A percentile compares a stretch with the other conserved stretches of the same genome.
phyloP scores from a whole-genome alignment of 1,140 invertebrate genomes.

The Drosophila ohnishii region DNA sequence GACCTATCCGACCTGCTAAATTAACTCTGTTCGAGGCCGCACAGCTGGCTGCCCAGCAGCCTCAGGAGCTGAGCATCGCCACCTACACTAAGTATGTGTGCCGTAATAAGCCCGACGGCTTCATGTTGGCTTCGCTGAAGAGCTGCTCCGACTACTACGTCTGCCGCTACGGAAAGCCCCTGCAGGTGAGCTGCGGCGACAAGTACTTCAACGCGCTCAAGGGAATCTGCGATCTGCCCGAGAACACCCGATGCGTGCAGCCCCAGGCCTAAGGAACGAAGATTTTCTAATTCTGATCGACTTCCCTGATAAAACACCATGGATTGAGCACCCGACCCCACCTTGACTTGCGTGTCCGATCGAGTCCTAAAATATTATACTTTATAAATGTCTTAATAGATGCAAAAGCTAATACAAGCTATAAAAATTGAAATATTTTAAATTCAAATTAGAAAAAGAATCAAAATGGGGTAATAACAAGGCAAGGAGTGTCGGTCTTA shows the following conservation, averaged over 20 bases:
- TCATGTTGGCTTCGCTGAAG: slow-evolving; percentile 70
- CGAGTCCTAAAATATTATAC: not conserved
- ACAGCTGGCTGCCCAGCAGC: not conserved
- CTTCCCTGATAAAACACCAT: not conserved
- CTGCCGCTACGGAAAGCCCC: slow-evolving; percentile 64
- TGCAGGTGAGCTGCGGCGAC: slow-evolving; percentile 65
- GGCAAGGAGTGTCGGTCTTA: too few species aligned
- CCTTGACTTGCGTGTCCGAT: slow-evolving; percentile 25
- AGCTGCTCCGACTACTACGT: slow-evolving; percentile 77
- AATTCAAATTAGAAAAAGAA: not conserved
- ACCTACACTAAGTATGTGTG: slow-evolving; percentile 66
- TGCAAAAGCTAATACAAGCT: slow-evolving; percentile 57
- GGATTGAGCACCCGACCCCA: slow-evolving; percentile 26
- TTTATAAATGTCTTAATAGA: slow-evolving; percentile 8
- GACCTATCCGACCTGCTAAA: slow-evolving; percentile 9
- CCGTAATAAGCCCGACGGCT: slow-evolving; percentile 69
- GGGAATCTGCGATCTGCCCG: slow-evolving; percentile 75
- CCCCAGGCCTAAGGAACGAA: slow-evolving; percentile 33
- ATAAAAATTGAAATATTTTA: slow-evolving; percentile 3
- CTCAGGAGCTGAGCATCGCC: slow-evolving; percentile 45
- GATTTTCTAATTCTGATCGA: slow-evolving; percentile 4
- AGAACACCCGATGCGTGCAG: slow-evolving; percentile 73
- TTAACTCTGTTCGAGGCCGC: slow-evolving; percentile 14
- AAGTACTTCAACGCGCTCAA: slow-evolving; percentile 74
- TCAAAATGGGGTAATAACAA: too few species aligned